phyloP scores from a whole-genome alignment of 1,140 invertebrate species.

The Bombus consobrinus region DNA sequence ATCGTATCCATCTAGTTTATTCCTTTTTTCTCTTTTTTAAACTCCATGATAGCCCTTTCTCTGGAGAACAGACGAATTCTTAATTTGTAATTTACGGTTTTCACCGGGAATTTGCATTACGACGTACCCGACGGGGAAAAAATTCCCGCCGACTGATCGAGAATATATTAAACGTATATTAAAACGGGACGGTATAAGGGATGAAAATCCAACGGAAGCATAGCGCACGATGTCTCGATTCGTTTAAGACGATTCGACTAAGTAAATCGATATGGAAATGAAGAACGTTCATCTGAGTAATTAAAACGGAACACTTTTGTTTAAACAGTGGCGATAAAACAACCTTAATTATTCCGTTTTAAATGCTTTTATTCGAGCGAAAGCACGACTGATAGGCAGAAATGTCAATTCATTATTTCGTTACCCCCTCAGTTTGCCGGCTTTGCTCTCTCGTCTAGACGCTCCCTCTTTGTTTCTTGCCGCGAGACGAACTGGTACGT shows the following conservation, averaged over 20 bases:
- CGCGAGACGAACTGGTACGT: constrained; percentile 17
- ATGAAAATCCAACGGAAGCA: constrained; percentile 13
- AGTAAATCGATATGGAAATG: constrained; percentile 33
- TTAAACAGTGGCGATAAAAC: constrained; percentile 14
- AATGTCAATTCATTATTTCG: neutral
- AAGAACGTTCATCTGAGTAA: constrained; percentile 15
- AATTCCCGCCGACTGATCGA: neutral
- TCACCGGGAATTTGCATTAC: constrained; percentile 38
- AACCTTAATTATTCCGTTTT: constrained; percentile 28
- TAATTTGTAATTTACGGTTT: constrained; percentile 41
- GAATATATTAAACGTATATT: constrained; percentile 48
- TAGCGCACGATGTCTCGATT: neutral
- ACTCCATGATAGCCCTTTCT: neutral
- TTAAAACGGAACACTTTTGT: constrained; percentile 37
- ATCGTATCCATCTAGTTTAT: neutral
- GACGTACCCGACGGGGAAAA: constrained; percentile 8
- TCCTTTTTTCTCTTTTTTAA: neutral
- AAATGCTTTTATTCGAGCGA: neutral
- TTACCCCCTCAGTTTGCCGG: neutral
- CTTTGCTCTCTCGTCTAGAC: too few relatives aligned
- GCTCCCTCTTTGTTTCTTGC: neutral
- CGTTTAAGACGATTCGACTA: constrained; percentile 17
- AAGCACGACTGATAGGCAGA: neutral
- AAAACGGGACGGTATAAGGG: neutral
- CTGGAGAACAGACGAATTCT: neutral